Evolutionary conservation across 1,140 invertebrate species (phyloP).

Genomic region (Cecropterus lyciades): DNA sequence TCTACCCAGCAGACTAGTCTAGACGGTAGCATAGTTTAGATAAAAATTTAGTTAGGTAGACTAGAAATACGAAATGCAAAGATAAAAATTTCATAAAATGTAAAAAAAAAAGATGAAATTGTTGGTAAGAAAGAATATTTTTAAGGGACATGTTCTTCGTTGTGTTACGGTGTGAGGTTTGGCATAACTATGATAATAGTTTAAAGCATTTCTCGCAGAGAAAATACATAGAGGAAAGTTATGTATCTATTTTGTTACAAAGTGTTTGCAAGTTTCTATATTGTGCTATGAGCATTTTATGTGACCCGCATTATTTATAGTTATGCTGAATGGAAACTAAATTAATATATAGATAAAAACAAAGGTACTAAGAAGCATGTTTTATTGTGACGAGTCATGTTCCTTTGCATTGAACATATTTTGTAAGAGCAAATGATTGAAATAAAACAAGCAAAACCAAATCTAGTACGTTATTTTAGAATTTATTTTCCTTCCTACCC

Average conservation of each 20-base stretch:
- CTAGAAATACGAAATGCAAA: slow-evolving; percentile 82
- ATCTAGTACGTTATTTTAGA: slow-evolving; percentile 44
- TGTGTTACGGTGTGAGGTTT: slow-evolving; percentile 82
- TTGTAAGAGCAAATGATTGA: slow-evolving; percentile 85
- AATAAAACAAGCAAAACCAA: slow-evolving; percentile 85
- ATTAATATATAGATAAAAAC: slow-evolving; percentile 83
- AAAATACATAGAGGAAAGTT: slow-evolving; percentile 78
- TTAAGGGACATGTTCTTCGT: slow-evolving; percentile 85
- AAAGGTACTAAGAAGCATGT: slow-evolving; percentile 85
- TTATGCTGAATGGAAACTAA: slow-evolving; percentile 84
- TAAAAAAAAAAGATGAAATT: slow-evolving; percentile 85
- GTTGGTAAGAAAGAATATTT: slow-evolving; percentile 85
- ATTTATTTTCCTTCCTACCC: not conserved
- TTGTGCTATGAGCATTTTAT: slow-evolving; percentile 84
- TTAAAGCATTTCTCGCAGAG: slow-evolving; percentile 79
- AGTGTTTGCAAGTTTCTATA: slow-evolving; percentile 85
- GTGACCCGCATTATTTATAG: slow-evolving; percentile 84
- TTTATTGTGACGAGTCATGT: slow-evolving; percentile 85
- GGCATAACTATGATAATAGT: slow-evolving; percentile 84
- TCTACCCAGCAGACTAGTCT: slow-evolving; percentile 85
- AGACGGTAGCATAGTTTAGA: slow-evolving; percentile 80
- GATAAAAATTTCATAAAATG: slow-evolving; percentile 81
- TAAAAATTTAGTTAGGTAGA: slow-evolving; percentile 83
- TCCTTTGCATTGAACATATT: slow-evolving; percentile 85
- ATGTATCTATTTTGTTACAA: slow-evolving; percentile 86